A percentile compares a stretch with the other conserved stretches of the same genome.
phyloP scores from a whole-genome alignment of 1,140 invertebrate species.

The Cyclargus thomasi region DNA sequence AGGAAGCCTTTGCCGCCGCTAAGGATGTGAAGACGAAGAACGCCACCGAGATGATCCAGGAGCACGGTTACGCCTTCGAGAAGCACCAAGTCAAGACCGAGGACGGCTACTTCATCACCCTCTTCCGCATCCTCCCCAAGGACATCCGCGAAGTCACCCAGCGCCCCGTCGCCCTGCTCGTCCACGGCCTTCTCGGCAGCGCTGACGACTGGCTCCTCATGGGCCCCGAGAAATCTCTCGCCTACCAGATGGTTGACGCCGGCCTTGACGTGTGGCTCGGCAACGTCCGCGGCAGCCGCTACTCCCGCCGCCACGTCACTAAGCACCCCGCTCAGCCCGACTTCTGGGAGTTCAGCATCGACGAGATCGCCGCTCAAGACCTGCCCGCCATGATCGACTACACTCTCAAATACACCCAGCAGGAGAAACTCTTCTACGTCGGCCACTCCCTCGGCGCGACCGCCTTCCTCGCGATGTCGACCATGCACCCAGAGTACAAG shows the following conservation, averaged over 20 bases:
- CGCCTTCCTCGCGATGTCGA: conserved; percentile 72
- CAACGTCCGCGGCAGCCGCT: conserved; percentile 83
- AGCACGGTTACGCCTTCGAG: conserved; percentile 77
- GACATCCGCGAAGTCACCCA: neutral
- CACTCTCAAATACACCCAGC: conserved; percentile 74
- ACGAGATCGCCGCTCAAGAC: conserved; percentile 85
- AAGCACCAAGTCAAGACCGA: conserved; percentile 75
- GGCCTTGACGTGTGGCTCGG: conserved; percentile 86
- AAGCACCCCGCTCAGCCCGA: conserved; percentile 58
- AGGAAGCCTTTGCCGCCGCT: conserved; percentile 30
- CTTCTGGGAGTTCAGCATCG: conserved; percentile 77
- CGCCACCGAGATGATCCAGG: conserved; percentile 47
- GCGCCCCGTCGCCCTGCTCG: conserved; percentile 75
- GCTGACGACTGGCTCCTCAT: conserved; percentile 78
- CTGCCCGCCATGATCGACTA: conserved; percentile 85
- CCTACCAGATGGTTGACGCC: conserved; percentile 65
- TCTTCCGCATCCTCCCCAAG: conserved; percentile 76
- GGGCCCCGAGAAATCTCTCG: conserved; percentile 73
- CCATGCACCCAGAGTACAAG: conserved; percentile 78
- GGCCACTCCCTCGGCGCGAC: conserved; percentile 77
- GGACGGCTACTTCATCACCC: conserved; percentile 78
- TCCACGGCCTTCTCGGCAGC: conserved; percentile 81
- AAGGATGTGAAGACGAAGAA: conserved; percentile 39
- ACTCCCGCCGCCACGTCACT: conserved; percentile 77
- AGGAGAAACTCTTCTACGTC: conserved; percentile 77